phyloP scores from a whole-genome alignment of 2,113 vertebrate genomes.

The Echinops telfairi region DNA sequence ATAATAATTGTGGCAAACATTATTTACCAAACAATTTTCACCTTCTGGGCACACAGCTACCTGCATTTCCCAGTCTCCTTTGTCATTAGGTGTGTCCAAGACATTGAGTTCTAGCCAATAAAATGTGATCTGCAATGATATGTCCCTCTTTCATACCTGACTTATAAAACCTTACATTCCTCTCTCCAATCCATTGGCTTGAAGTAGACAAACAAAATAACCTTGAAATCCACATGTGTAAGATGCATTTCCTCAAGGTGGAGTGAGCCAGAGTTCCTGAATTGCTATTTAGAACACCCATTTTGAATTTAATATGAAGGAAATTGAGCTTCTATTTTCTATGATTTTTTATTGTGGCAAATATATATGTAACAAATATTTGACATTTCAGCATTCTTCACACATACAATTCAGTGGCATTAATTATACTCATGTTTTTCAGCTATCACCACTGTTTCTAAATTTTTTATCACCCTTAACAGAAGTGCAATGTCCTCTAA shows the following conservation, averaged over 20 bases:
- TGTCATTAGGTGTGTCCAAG: background rate
- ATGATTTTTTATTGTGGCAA: too few relatives aligned
- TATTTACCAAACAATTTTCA: background rate
- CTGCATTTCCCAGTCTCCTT: background rate
- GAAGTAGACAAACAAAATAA: background rate
- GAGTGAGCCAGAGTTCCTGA: background rate
- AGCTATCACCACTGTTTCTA: too few relatives aligned
- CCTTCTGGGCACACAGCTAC: background rate
- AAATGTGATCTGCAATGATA: background rate
- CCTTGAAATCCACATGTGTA: background rate
- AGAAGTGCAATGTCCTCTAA: too few relatives aligned
- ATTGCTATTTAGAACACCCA: slow-evolving; percentile 3
- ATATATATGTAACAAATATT: too few relatives aligned
- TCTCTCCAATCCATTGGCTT: background rate
- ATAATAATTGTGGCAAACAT: slow-evolving; percentile 34
- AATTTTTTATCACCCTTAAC: too few relatives aligned
- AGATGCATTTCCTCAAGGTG: background rate
- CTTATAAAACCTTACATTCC: background rate
- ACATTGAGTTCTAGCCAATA: slow-evolving; percentile 28
- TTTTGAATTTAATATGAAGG: slow-evolving; percentile 13
- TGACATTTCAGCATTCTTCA: too few relatives aligned
- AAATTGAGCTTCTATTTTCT: background rate
- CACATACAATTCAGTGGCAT: too few relatives aligned
- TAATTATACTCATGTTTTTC: too few relatives aligned
- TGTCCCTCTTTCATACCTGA: background rate